Evolutionary conservation across 2,888 invertebrate genomes (phyloP).

Genomic region (Harmothoe impar): DNA sequence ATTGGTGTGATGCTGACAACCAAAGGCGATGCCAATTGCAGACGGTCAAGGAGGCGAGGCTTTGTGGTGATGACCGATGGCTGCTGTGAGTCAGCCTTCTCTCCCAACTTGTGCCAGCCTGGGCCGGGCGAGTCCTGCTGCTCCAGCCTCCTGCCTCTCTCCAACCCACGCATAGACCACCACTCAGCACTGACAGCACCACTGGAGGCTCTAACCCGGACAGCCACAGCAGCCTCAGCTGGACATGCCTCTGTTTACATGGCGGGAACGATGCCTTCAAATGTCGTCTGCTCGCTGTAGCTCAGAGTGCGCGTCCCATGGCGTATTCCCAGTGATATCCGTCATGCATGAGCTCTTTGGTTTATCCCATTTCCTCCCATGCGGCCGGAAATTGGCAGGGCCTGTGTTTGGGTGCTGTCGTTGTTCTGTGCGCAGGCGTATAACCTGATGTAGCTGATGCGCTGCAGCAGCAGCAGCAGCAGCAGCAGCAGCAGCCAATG

Average conservation of each 20-base stretch:
- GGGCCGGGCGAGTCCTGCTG: too few species aligned
- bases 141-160: too few species aligned
- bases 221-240: background rate
- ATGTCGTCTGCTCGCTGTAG: background rate
- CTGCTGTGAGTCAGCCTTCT: too few species aligned
- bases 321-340: background rate
- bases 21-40: too few species aligned
- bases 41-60: too few species aligned
- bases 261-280: background rate
- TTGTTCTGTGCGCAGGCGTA: background rate
- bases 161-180: too few species aligned
- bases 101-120: too few species aligned
- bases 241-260: background rate
- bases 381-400: background rate
- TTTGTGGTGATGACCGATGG: too few species aligned
- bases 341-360: background rate
- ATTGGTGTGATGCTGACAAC: too few species aligned
- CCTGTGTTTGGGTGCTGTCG: background rate
- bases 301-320: background rate
- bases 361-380: background rate
- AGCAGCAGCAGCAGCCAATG: slow-evolving; percentile 3
- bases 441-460: background rate
- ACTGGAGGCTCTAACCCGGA: background rate
- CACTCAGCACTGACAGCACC: too few species aligned
- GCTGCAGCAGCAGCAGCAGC: slow-evolving; percentile 10